Percentiles rank a stretch among this genome's conserved stretches.
phyloP scores from a whole-genome alignment of 2,113 vertebrate species.

The Poecile atricapillus region DNA sequence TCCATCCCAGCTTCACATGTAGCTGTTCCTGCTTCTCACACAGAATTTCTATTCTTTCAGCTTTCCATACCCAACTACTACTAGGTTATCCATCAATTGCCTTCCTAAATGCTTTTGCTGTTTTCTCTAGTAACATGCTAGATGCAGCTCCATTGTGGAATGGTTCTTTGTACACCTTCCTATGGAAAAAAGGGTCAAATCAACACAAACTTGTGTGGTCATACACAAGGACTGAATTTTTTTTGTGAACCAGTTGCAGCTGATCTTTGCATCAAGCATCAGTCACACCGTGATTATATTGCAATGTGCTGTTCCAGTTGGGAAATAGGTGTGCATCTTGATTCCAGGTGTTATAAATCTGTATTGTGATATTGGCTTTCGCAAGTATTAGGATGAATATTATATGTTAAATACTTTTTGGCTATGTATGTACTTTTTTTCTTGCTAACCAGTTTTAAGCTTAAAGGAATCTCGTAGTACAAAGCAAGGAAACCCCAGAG shows the following conservation, averaged over 20 bases:
- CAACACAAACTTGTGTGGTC: background rate
- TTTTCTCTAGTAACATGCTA: background rate
- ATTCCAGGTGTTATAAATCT: too few relatives aligned
- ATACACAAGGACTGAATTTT: background rate
- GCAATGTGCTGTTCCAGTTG: fast-evolving
- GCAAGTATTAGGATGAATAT: too few relatives aligned
- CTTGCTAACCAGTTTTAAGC: too few relatives aligned
- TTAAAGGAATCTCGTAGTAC: too few relatives aligned
- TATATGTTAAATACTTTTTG: too few relatives aligned
- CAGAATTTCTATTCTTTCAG: background rate
- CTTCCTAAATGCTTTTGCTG: background rate
- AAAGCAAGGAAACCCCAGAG: too few relatives aligned
- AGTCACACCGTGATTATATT: background rate
- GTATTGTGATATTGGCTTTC: too few relatives aligned
- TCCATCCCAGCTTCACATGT: background rate
- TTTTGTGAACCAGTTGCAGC: background rate
- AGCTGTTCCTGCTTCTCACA: background rate
- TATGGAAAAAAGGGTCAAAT: background rate
- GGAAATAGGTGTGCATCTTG: background rate
- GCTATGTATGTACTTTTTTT: too few relatives aligned
- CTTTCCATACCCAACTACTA: background rate
- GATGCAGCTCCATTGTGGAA: background rate
- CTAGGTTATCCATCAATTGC: background rate
- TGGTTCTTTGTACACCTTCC: background rate
- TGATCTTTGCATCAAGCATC: background rate